Base-by-base conservation (phyloP, 2,888 invertebrate species). In the Serripes groenlandicus region DNA sequence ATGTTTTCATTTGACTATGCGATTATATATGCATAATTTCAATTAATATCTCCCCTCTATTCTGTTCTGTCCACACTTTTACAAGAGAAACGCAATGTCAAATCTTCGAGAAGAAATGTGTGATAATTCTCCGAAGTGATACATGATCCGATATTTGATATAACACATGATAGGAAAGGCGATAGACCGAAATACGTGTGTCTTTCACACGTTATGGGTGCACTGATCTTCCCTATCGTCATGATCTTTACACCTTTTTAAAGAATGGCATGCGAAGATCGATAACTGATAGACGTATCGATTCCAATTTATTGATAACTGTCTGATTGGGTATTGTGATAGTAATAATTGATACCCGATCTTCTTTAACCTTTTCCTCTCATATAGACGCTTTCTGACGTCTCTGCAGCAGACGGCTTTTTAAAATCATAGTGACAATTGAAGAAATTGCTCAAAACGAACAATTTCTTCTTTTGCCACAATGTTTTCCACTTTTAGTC, bases 251-350 rank as follows among this genome's bases (percentile, higher is more conserved):
- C 35, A 64, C 35, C 3, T 32, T n/a, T n/a, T 35, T 34, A 64
- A 64, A 64, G 35, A 64, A 64, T 64, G 64, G 34, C 64, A 64
- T n/a, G 64, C 7, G 35, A 64, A 34, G 35, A 34, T 64, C 64
- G 35, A 64, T 64, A 64, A 34, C 34, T n/a, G 64, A 34, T 64
- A 64, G 64, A 34, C 35, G 35, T 34, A 64, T 34, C 64, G 35
- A 64, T 32, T 34, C 35, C 11, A 18, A n/a, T 35, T n/a, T 64
- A 64, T 34, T 64, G 64, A 64, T 64, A 2, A 34, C n/a, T n/a
- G 7, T n/a, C 35, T 34, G 64, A 64, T 64, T 35, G 34, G 64
- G 3, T 64, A 35, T 64, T 26, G 23, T 3, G 11, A 26, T 3
- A 56, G n/a, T 26, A 11, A 56, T 56, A 5, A 56, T 56, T 56